Percentiles rank a stretch among this genome's conserved stretches.
Conservation (phyloP, 2,888 invertebrate genomes). For the Ischnura elegans region DNA sequence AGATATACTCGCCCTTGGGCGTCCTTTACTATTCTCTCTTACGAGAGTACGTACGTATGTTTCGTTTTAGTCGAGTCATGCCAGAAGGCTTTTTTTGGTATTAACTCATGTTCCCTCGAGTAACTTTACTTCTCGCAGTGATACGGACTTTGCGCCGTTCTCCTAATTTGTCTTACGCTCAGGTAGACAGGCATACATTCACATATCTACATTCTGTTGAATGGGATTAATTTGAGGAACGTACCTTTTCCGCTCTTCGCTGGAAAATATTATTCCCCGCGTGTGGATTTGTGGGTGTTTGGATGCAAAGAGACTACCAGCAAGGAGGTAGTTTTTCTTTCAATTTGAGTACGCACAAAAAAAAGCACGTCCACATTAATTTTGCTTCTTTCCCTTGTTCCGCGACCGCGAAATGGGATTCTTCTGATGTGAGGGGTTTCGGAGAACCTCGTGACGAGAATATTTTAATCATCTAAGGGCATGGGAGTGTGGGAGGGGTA, state of each 20-base stretch:
- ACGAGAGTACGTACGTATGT: too few species aligned
- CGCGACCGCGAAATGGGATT: not conserved
- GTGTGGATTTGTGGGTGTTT: not conserved
- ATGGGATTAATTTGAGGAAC: not conserved
- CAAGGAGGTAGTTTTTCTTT: not conserved
- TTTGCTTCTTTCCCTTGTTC: not conserved
- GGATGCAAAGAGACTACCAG: not conserved
- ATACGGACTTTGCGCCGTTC: not conserved
- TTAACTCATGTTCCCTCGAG: too few species aligned
- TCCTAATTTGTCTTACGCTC: not conserved
- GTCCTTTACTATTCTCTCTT: too few species aligned
- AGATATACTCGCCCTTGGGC: too few species aligned
- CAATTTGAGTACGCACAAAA: not conserved
- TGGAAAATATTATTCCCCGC: not conserved
- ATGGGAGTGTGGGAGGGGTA: not conserved
- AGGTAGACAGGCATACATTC: not conserved
- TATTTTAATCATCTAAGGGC: conserved; percentile 58
- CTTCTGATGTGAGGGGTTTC: not conserved
- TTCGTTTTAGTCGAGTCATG: too few species aligned
- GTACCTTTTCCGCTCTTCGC: not conserved
- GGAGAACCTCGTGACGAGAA: conserved; percentile 42
- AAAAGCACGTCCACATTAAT: not conserved
- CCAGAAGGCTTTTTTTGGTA: too few species aligned
- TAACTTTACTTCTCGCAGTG: too few species aligned
- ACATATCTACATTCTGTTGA: not conserved